Percentiles rank a stretch among this genome's conserved stretches.
phyloP scores from a whole-genome alignment of 2,113 vertebrate species.

The Microcebus lehilahytsara region DNA sequence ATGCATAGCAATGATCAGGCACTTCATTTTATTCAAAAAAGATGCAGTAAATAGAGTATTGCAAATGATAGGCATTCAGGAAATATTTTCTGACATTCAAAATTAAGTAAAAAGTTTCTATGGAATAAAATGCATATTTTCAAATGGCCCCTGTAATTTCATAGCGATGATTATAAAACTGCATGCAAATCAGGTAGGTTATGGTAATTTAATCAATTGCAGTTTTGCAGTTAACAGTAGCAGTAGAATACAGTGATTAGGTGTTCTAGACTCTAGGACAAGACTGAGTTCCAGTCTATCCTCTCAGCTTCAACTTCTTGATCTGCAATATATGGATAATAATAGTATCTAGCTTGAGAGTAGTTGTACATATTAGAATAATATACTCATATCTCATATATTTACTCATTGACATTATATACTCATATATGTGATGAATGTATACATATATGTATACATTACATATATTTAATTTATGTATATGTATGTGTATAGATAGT shows the following conservation, averaged over 20 bases:
- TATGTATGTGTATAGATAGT: neutral
- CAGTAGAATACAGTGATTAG: neutral
- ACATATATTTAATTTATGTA: neutral
- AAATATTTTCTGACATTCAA: neutral
- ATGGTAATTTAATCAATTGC: neutral
- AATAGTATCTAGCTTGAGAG: neutral
- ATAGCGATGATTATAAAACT: neutral
- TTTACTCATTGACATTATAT: neutral
- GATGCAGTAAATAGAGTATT: neutral
- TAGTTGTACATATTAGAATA: neutral
- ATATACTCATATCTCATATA: too few relatives aligned
- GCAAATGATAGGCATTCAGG: neutral
- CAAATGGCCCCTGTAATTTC: neutral
- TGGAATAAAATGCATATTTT: neutral
- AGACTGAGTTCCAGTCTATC: neutral
- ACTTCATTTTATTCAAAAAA: conserved; percentile 12
- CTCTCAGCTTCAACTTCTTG: neutral
- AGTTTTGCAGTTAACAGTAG: neutral
- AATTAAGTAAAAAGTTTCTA: neutral
- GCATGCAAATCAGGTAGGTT: neutral
- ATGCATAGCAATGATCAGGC: neutral
- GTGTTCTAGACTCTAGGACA: neutral
- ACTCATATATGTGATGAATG: neutral
- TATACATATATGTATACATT: neutral
- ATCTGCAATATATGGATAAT: neutral